phyloP scores from a whole-genome alignment of 2,888 invertebrate genomes.

The Frankliniella intonsa region DNA sequence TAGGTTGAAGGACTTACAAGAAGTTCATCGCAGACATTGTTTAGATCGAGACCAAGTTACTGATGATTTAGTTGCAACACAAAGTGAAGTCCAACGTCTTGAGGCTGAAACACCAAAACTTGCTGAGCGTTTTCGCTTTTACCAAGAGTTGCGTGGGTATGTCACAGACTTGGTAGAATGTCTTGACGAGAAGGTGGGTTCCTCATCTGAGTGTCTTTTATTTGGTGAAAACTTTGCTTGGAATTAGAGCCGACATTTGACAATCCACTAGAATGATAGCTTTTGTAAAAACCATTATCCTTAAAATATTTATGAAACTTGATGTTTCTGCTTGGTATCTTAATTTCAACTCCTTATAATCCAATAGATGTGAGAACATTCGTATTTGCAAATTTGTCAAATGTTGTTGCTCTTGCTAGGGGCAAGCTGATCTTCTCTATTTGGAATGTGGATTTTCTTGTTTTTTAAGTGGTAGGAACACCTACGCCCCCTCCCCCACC shows the following conservation, averaged over 20 bases:
- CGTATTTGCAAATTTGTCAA: background rate
- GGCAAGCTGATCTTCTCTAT: slow-evolving; percentile 33
- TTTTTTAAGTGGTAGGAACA: background rate
- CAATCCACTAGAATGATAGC: slow-evolving; percentile 27
- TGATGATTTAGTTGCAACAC: slow-evolving; percentile 47
- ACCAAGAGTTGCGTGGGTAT: slow-evolving; percentile 93
- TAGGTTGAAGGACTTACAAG: slow-evolving; percentile 56
- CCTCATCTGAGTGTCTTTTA: slow-evolving; percentile 24
- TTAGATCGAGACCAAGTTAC: slow-evolving; percentile 52
- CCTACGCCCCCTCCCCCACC: no score
- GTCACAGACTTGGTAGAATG: slow-evolving; percentile 95
- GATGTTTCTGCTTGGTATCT: background rate
- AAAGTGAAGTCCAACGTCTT: slow-evolving; percentile 50
- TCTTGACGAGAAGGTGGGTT: slow-evolving; percentile 86
- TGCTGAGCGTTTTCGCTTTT: slow-evolving; percentile 82
- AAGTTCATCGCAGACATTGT: slow-evolving; percentile 54
- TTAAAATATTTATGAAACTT: background rate
- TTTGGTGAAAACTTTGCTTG: background rate
- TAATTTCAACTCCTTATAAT: background rate
- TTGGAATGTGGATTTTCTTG: background rate
- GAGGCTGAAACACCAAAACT: slow-evolving; percentile 60
- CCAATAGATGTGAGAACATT: background rate
- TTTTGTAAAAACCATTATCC: slow-evolving; percentile 27
- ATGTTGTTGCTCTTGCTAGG: slow-evolving; percentile 28
- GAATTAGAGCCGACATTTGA: background rate